Conservation (phyloP, 2,113 vertebrate genomes). For the Hypomesus transpacificus region DNA sequence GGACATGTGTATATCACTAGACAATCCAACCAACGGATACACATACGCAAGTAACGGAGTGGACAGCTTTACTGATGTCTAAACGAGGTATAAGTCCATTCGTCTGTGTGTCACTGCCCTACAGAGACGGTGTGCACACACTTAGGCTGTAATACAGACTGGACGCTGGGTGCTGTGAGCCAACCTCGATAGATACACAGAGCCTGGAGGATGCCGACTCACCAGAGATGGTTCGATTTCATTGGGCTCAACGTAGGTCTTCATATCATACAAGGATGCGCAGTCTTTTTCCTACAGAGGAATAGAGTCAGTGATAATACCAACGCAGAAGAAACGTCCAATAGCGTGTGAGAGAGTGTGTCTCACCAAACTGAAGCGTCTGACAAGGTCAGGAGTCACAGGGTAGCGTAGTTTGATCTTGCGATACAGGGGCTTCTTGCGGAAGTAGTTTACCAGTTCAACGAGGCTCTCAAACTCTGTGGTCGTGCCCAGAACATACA, state of each 20-base stretch:
- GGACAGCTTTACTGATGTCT: background rate
- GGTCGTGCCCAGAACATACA: slow-evolving; percentile 87
- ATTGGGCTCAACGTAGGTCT: slow-evolving; percentile 89
- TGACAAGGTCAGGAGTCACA: slow-evolving; percentile 85
- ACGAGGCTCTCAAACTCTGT: slow-evolving; percentile 93
- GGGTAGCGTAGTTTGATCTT: slow-evolving; percentile 95
- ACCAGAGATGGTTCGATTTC: slow-evolving; percentile 88
- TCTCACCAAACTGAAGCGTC: slow-evolving; percentile 82
- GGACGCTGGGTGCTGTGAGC: background rate
- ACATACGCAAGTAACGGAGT: background rate
- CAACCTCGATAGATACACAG: background rate
- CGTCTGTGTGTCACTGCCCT: background rate
- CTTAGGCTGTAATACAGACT: background rate
- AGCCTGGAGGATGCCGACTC: slow-evolving; percentile 24
- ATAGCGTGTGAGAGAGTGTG: background rate
- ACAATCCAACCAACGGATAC: slow-evolving; percentile 2
- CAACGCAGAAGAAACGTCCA: background rate
- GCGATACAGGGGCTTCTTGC: slow-evolving; percentile 87
- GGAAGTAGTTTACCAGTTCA: slow-evolving; percentile 89
- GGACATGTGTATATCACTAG: slow-evolving; percentile 32
- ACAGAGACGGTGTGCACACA: background rate
- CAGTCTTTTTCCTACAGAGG: slow-evolving; percentile 79
- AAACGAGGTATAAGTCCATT: background rate
- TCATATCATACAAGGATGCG: slow-evolving; percentile 82
- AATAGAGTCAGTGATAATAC: slow-evolving; percentile 1